phyloP scores from a whole-genome alignment of 2,797 vertebrate genomes.

The Sebastes itinus region DNA sequence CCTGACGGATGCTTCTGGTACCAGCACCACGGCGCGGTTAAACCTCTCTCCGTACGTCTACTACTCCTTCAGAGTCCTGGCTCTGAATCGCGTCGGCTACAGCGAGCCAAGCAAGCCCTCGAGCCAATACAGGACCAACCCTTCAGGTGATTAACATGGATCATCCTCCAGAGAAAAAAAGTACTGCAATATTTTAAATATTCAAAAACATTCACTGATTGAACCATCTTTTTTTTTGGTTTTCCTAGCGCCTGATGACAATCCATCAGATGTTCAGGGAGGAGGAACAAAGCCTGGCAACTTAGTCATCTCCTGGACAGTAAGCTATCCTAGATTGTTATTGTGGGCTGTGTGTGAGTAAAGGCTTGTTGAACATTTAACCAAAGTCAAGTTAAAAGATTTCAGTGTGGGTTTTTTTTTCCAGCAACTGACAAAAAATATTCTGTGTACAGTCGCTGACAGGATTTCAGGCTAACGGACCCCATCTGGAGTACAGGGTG shows the following conservation, averaged over 20 bases:
- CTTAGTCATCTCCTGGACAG: slow-evolving; percentile 93
- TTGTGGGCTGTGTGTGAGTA: background rate
- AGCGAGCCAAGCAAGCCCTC: slow-evolving; percentile 89
- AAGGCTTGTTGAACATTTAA: background rate
- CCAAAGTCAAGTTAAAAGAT: background rate
- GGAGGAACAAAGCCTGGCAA: slow-evolving; percentile 88
- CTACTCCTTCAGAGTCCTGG: slow-evolving; percentile 94
- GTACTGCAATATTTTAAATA: background rate
- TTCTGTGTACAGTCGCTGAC: slow-evolving; percentile 79
- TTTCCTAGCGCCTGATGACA: slow-evolving; percentile 90
- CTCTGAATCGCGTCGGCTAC: slow-evolving; percentile 86
- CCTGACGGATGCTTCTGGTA: slow-evolving; percentile 86
- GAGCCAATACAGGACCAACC: slow-evolving; percentile 90
- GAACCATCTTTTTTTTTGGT: background rate
- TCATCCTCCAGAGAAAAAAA: background rate
- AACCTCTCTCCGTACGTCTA: slow-evolving; percentile 90
- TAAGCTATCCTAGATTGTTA: slow-evolving; percentile 67
- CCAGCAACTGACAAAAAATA: background rate
- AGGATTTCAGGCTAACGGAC: slow-evolving; percentile 92
- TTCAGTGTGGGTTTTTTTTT: background rate
- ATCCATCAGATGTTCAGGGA: slow-evolving; percentile 87
- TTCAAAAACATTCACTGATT: background rate
- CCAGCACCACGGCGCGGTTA: slow-evolving; percentile 83
- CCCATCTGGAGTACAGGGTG: slow-evolving; percentile 92
- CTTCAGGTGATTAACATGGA: slow-evolving; percentile 84